Conservation (phyloP, 64 coral and sea anemone genomes). For the Porites australiensis region DNA sequence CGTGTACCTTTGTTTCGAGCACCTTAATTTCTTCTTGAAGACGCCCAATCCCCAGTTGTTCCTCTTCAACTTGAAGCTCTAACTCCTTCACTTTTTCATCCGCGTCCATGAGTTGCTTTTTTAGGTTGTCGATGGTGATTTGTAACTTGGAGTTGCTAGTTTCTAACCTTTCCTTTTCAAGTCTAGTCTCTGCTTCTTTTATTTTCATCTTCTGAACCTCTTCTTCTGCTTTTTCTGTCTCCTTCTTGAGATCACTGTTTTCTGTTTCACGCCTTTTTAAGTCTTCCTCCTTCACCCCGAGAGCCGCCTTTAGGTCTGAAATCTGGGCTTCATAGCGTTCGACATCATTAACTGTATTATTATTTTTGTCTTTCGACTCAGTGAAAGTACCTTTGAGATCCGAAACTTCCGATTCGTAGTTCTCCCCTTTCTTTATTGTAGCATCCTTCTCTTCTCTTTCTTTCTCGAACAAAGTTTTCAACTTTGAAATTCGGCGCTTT, state of each 20-base stretch:
- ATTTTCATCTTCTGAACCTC: neutral
- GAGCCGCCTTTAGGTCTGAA: neutral
- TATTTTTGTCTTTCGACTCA: neutral
- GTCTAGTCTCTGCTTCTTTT: conserved; percentile 16
- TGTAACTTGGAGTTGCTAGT: conserved; percentile 17
- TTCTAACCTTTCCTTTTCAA: conserved; percentile 15
- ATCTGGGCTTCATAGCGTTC: neutral
- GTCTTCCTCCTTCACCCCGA: neutral
- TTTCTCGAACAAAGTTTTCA: neutral
- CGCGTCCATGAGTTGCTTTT: neutral
- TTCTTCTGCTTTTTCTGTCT: neutral
- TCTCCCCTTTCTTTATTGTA: neutral
- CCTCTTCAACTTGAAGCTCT: neutral
- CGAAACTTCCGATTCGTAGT: conserved; percentile 5
- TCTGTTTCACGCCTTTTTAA: neutral
- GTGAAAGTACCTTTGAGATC: neutral
- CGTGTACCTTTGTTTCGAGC: conserved; percentile 1
- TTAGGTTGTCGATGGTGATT: conserved; percentile 25
- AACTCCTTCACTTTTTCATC: conserved; percentile 48
- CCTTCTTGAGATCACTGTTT: neutral
- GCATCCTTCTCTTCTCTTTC: neutral
- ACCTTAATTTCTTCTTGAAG: conserved; percentile 31
- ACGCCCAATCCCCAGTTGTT: neutral
- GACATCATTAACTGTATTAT: neutral
- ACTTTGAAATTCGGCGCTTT: neutral